Evolutionary conservation across 2,888 invertebrate species (phyloP).

Genomic region (Melanotus villosus): DNA sequence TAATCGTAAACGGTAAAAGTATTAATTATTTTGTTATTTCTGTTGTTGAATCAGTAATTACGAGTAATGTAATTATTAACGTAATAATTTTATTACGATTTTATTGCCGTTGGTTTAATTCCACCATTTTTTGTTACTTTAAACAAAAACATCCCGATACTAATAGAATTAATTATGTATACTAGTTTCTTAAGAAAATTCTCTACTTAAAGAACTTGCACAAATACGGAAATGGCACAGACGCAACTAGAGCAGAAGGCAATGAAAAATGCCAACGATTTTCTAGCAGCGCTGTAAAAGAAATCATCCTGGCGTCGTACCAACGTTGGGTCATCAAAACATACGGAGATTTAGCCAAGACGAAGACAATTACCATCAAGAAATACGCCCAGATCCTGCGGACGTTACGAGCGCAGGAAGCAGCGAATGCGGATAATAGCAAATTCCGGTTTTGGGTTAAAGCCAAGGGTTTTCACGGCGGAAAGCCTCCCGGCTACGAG

Average conservation of each 20-base stretch:
- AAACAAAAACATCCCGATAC: too few relatives aligned
- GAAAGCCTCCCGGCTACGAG: conserved; percentile 80
- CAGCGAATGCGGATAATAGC: conserved; percentile 93
- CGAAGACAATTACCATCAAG: conserved; percentile 91
- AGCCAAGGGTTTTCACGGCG: conserved; percentile 92
- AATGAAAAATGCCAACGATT: conserved; percentile 10
- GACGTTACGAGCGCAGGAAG: conserved; percentile 88
- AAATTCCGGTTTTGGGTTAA: conserved; percentile 98
- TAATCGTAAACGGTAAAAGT: too few relatives aligned
- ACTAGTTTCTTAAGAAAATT: too few relatives aligned
- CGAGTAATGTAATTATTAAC: too few relatives aligned
- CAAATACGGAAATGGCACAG: too few relatives aligned
- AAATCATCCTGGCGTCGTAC: conserved; percentile 75
- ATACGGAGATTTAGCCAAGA: conserved; percentile 94
- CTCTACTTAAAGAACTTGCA: too few relatives aligned
- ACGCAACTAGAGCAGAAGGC: neutral
- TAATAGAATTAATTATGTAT: too few relatives aligned
- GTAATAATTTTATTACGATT: too few relatives aligned
- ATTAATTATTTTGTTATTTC: too few relatives aligned
- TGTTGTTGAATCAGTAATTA: too few relatives aligned
- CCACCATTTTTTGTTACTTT: too few relatives aligned
- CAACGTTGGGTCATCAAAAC: conserved; percentile 95
- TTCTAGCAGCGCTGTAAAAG: conserved; percentile 1
- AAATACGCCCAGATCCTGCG: conserved; percentile 91
- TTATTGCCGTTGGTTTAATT: too few relatives aligned